Percentiles rank a stretch among this genome's conserved stretches.
Evolutionary conservation across 2,113 vertebrate species (phyloP).

Genomic region (Oryzias woworae): DNA sequence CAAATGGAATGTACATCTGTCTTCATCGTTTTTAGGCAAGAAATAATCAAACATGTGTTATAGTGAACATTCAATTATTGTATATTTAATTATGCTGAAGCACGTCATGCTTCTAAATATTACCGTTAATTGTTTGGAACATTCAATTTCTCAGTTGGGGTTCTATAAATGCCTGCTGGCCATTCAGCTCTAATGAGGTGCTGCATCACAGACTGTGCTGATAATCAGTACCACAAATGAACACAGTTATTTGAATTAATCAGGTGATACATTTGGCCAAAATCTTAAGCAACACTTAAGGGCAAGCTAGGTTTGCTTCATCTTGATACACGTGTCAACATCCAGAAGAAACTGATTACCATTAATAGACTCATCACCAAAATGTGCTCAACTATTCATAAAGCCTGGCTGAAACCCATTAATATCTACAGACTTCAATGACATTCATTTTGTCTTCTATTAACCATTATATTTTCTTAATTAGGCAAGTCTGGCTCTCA

Average conservation of each 20-base stretch:
- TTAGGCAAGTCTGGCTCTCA: slow-evolving; percentile 25
- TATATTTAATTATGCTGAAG: slow-evolving; percentile 47
- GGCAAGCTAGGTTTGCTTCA: slow-evolving; percentile 49
- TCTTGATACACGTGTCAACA: slow-evolving; percentile 46
- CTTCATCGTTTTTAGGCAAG: slow-evolving; percentile 5
- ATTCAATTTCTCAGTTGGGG: slow-evolving; percentile 48
- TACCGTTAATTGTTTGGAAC: slow-evolving; percentile 59
- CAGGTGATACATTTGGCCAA: slow-evolving; percentile 53
- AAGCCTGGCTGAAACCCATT: slow-evolving; percentile 38
- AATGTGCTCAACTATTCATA: slow-evolving; percentile 47
- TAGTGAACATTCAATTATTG: slow-evolving; percentile 36
- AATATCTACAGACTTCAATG: slow-evolving; percentile 42
- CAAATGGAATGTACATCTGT: slow-evolving; percentile 20
- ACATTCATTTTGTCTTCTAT: slow-evolving; percentile 48
- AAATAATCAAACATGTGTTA: slow-evolving; percentile 6
- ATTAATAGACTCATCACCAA: slow-evolving; percentile 67
- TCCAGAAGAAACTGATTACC: slow-evolving; percentile 52
- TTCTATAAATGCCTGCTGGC: slow-evolving; percentile 56
- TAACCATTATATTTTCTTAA: slow-evolving; percentile 44
- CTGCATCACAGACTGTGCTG: slow-evolving; percentile 60
- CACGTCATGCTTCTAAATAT: slow-evolving; percentile 39
- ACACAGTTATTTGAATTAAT: slow-evolving; percentile 71
- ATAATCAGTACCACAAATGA: slow-evolving; percentile 68
- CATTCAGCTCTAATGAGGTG: slow-evolving; percentile 68
- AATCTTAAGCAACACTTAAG: slow-evolving; percentile 58